These are phyloP conservation scores for Dorcus hopei DNA, from an alignment of 2,888 invertebrate species.

Conservation along the genomic window DNA sequence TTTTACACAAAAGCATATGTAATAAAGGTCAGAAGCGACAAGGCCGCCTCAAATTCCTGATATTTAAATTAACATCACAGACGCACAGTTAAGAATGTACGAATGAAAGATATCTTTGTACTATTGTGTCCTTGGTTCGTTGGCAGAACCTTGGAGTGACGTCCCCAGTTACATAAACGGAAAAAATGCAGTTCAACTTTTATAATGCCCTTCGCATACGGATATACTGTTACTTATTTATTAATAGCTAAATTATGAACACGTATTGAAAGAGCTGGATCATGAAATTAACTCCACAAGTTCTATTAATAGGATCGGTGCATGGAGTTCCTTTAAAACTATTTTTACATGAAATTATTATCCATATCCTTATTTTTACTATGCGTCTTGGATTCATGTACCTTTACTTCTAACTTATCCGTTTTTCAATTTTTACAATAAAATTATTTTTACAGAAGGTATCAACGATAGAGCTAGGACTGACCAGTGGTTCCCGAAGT, in stretches of 20 bases:
- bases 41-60: constrained; percentile 18
- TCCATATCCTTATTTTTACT: no score
- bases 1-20: constrained; percentile 18
- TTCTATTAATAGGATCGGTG: no score
- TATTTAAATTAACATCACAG: constrained; percentile 11
- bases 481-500: no score
- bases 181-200: constrained; percentile 25
- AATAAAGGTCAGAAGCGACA: constrained; percentile 19
- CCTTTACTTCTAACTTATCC: no score
- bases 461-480: no score
- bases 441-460: no score
- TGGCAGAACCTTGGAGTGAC: constrained; percentile 22
- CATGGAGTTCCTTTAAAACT: no score
- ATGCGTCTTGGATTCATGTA: no score
- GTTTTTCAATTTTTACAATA: no score
- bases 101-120: neutral
- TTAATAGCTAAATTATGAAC: neutral
- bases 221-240: constrained; percentile 16
- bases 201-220: constrained; percentile 28
- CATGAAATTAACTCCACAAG: no score
- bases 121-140: constrained; percentile 22
- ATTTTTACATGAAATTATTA: no score
- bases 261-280: no score
- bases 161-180: constrained; percentile 25
- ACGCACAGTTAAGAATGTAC: neutral